Base-by-base conservation (phyloP, 53 echinoderm and acorn worm species). In the Crossaster papposus region DNA sequence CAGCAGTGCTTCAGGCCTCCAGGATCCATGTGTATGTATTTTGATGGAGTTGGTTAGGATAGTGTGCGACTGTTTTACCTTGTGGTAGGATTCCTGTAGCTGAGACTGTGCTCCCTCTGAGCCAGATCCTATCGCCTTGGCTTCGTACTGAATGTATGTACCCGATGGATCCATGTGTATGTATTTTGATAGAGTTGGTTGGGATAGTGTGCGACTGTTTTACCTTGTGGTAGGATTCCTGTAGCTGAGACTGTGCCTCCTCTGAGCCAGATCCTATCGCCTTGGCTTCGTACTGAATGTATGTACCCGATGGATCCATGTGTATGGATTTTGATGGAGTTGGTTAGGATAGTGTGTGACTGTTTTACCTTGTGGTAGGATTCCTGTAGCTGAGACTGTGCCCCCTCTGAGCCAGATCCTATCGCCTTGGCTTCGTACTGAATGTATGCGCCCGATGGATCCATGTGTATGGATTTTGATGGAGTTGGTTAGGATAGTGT, bases 101-200 rank as follows among this genome's bases (percentile, higher is more conserved):
- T 95, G 95, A 89, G 98, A 97, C 91, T 97, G 98, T 64, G 98
- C 98, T 1, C 98, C 98, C 72, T 97, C 98, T 89, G 98, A 97
- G 52, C 98, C 98, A 52, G 98, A 95, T 38, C 98, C 98, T 50
- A 97, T 97, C 33, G 98, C 98, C 54, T 97, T 97, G 11, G 98
- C 98, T 77, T 97, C 94, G 89, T 91, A 95, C 82, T 97, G 93
- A 38, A 97, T 96, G 93, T 92, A 97, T 74, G 98, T 97, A n/a
- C n/a, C n/a, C n/a, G n/a, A n/a, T n/a, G n/a, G n/a, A n/a, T n/a
- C n/a, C n/a, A n/a, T n/a, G n/a, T n/a, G n/a, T n/a, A n/a, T n/a
- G n/a, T n/a, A n/a, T n/a, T n/a, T n/a, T n/a, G n/a, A n/a, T n/a
- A n/a, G n/a, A n/a, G n/a, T n/a, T n/a, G n/a, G n/a, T n/a, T n/a